These are phyloP conservation scores for silkworm (Bombyx mori) DNA, from an alignment of 1,140 invertebrate genomes.

Conservation along the genomic window DNA sequence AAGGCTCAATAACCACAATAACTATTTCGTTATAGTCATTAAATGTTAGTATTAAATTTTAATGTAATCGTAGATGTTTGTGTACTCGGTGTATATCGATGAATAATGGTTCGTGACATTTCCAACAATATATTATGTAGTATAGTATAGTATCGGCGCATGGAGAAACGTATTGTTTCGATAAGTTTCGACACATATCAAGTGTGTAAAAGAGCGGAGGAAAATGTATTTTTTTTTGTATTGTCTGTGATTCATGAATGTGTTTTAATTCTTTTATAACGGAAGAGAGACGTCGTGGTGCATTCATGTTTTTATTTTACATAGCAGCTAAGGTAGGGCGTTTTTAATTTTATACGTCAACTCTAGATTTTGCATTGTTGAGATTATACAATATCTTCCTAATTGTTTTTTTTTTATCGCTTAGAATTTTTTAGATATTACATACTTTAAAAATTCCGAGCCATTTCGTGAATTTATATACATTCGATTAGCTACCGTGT, in stretches of 20 bases:
- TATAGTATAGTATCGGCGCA: constrained; percentile 16
- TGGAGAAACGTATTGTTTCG: neutral
- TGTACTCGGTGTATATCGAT: constrained; percentile 50
- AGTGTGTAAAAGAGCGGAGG: constrained; percentile 19
- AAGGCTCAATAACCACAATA: constrained; percentile 48
- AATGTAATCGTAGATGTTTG: constrained; percentile 23
- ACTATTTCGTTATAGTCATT: constrained; percentile 58
- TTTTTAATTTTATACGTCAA: constrained; percentile 19
- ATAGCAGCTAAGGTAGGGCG: constrained; percentile 15
- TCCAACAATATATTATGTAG: constrained; percentile 38
- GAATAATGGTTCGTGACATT: constrained; percentile 61
- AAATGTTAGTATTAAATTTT: constrained; percentile 37
- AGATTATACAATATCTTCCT: constrained; percentile 9
- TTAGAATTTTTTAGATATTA: constrained; percentile 6
- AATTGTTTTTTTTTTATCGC: constrained; percentile 5
- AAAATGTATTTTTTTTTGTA: constrained; percentile 26
- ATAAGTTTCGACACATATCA: constrained; percentile 51
- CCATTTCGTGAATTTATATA: constrained; percentile 32
- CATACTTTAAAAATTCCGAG: constrained; percentile 35
- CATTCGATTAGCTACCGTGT: constrained; percentile 13
- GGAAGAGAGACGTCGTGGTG: constrained; percentile 10
- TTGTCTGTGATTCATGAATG: constrained; percentile 57
- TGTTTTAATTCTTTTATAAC: constrained; percentile 31
- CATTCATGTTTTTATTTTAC: constrained; percentile 38
- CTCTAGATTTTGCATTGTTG: constrained; percentile 7